Evolutionary conservation across 2,797 vertebrate genomes (phyloP), one percentile per base, ranked within the genome.

Genomic region (Melanotaenia boesemani): DNA sequence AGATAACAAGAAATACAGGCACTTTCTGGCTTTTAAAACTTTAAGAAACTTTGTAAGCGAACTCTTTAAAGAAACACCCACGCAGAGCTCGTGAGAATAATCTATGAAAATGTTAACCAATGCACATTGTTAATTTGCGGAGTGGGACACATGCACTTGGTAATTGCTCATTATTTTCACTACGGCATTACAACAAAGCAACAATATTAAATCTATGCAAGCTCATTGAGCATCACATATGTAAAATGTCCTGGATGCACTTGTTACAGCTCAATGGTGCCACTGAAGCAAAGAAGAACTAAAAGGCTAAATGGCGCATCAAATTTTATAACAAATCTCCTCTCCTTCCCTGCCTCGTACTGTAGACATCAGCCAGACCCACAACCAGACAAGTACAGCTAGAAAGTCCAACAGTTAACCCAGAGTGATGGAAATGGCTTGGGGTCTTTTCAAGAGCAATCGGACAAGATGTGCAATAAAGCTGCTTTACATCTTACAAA

Each of bases 251-350:
- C 65, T 6, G 56, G 63, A 64, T 78, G 67, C 36, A 59, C 78
- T 77, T 0, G 7, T 57, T 63, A 34, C 56, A 54, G 76, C 71
- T 82, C 82, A 50, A 65, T 2, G 74, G 50, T 20, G 74, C 58
- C 60, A 78, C 63, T 79, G 70, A 78, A 69, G 82, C 52, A 3
- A 67, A 56, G 70, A 81, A 55, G 2, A 62, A 63, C 59, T 72
- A 67, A 0, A 11, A 39, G 70, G 69, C 72, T 82, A 83, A 86
- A 81, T 50, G 10, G 55, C 12, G 24, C 75, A 71, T 83, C 75
- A 61, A 79, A 78, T 88, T 88, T 80, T 74, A 81, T 58, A 58
- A 86, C 79, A 81, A 60, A 32, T 72, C 79, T 80, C 59, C 67
- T 80, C 68, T 69, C 52, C 66, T 66, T 69, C 48, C 50, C 63